A percentile compares a stretch with the other conserved stretches of the same genome.
These are phyloP conservation scores for Allygus modestus DNA, from an alignment of 2,888 invertebrate species.

Conservation along the genomic window DNA sequence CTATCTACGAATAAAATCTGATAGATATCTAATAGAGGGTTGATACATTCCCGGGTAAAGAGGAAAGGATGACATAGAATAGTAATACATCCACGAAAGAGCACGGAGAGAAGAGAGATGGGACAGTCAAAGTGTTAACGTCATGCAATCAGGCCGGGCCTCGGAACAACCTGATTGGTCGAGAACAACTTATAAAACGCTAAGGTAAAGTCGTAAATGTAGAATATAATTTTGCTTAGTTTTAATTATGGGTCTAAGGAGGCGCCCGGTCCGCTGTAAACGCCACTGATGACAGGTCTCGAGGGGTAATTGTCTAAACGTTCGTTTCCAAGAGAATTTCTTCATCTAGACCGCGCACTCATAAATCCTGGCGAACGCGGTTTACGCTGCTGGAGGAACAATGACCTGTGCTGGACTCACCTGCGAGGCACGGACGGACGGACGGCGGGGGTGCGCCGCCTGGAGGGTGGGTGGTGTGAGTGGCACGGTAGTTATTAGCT, in stretches of 20 bases:
- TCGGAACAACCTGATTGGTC: constrained; percentile 45
- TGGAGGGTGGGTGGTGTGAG: no score
- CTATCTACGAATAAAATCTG: no score
- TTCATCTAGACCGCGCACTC: constrained; percentile 57
- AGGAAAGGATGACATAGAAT: no score
- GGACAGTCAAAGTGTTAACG: constrained; percentile 31
- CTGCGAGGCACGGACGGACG: background rate
- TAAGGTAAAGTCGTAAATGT: constrained; percentile 58
- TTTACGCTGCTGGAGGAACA: constrained; percentile 42
- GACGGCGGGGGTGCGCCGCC: background rate
- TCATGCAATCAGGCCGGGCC: constrained; percentile 1
- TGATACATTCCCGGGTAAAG: no score
- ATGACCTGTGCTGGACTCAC: constrained; percentile 28
- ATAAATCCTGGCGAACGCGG: constrained; percentile 25
- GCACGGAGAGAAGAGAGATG: no score
- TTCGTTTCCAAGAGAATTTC: constrained; percentile 59
- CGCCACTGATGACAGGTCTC: constrained; percentile 56
- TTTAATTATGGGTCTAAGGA: constrained; percentile 53
- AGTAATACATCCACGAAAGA: no score
- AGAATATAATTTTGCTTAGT: constrained; percentile 58
- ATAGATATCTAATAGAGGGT: no score
- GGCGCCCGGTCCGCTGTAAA: constrained; percentile 52
- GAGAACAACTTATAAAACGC: constrained; percentile 59
- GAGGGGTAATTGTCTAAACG: constrained; percentile 41
- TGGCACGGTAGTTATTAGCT: no score